These are phyloP conservation scores for Rhabdomys pumilio DNA, from an alignment of 2,797 vertebrate genomes.

Conservation along the genomic window DNA sequence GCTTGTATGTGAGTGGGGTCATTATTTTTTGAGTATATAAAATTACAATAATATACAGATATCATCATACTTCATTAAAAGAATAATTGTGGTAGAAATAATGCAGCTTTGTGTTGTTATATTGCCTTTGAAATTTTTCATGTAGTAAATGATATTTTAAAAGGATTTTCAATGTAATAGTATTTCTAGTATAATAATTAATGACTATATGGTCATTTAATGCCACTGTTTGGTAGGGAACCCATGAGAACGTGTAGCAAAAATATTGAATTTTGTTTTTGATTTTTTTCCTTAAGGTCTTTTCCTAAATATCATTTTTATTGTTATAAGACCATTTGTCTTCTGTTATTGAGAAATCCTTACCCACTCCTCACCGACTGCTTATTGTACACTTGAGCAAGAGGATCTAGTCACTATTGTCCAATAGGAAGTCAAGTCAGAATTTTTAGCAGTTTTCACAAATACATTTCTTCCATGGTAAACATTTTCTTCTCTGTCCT, in stretches of 20 bases:
- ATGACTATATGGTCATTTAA: neutral
- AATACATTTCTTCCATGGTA: conserved; percentile 20
- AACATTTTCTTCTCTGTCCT: neutral
- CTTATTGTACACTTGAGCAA: conserved; percentile 5
- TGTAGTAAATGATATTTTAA: neutral
- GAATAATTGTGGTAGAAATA: conserved; percentile 15
- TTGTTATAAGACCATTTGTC: conserved; percentile 26
- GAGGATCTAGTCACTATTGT: neutral
- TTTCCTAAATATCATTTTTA: conserved; percentile 47
- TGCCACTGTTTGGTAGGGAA: conserved; percentile 12
- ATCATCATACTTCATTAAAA: conserved; percentile 7
- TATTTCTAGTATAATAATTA: neutral
- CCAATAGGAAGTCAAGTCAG: conserved; percentile 48
- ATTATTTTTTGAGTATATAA: conserved; percentile 21
- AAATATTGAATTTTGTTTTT: conserved; percentile 29
- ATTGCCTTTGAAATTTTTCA: neutral
- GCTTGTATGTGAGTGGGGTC: neutral
- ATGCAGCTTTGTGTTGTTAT: neutral
- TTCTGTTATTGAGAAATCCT: neutral
- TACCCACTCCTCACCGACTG: neutral
- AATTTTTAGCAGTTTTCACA: conserved; percentile 33
- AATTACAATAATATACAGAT: conserved; percentile 42
- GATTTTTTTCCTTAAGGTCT: neutral
- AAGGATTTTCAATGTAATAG: neutral
- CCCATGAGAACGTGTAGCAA: neutral